Conservation (phyloP, 2,113 vertebrate species). For the Dasyurus viverrinus region DNA sequence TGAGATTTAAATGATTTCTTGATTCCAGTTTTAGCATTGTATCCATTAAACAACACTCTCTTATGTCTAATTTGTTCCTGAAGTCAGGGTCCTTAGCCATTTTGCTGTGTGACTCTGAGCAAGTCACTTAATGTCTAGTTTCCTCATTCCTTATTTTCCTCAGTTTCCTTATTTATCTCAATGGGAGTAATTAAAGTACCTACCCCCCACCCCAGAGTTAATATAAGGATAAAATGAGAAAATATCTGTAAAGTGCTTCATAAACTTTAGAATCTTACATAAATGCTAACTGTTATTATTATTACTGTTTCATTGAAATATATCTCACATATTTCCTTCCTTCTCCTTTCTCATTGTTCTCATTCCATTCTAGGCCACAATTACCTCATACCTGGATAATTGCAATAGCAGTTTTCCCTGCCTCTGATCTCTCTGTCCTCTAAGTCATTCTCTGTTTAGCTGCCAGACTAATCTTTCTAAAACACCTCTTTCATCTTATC, state of each 20-base stretch:
- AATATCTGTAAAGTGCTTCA: background rate
- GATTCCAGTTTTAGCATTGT: background rate
- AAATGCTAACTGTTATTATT: background rate
- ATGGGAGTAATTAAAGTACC: background rate
- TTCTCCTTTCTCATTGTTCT: background rate
- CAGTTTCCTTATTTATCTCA: background rate
- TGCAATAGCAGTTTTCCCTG: background rate
- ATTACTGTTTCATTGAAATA: background rate
- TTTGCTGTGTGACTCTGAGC: background rate
- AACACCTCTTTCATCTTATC: background rate
- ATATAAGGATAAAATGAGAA: background rate
- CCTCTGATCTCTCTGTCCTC: background rate
- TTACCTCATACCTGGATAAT: background rate
- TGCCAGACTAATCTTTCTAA: constrained; percentile 1
- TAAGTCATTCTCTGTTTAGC: background rate
- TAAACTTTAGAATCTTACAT: background rate
- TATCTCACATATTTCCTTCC: background rate
- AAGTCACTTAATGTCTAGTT: background rate
- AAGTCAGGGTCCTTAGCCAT: background rate
- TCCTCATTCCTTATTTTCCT: background rate
- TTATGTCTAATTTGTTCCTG: background rate
- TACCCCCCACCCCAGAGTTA: background rate
- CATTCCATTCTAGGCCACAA: background rate
- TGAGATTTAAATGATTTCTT: background rate
- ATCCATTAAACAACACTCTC: background rate